Percentiles rank a stretch among this genome's conserved stretches.
Conservation (phyloP, 2,888 invertebrate species). For the Imbricaverruca yamaguchii region DNA sequence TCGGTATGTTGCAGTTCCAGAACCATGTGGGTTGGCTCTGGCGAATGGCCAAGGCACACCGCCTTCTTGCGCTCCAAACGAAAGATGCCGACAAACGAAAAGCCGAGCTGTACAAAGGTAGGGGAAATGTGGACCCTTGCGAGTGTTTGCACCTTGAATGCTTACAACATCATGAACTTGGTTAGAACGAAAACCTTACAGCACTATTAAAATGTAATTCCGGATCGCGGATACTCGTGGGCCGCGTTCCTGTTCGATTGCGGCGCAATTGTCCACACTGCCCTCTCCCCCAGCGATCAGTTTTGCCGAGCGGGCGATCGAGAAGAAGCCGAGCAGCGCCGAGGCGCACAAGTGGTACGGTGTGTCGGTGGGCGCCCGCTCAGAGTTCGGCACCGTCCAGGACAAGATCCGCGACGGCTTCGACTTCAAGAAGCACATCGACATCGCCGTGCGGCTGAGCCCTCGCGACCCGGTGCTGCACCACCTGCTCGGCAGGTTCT, state of each 20-base stretch:
- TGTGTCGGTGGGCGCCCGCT: slow-evolving; percentile 55
- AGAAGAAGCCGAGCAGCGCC: slow-evolving; percentile 46
- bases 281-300: slow-evolving; percentile 46
- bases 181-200: not conserved
- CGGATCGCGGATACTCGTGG: not conserved
- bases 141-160: too few species aligned
- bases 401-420: slow-evolving; percentile 59
- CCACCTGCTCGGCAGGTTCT: slow-evolving; percentile 56
- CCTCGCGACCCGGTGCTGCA: slow-evolving; percentile 56
- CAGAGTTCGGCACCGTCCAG: slow-evolving; percentile 52
- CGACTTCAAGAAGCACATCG: slow-evolving; percentile 59
- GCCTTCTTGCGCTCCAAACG: not conserved
- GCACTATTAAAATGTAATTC: not conserved
- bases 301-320: slow-evolving; percentile 50
- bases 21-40: not conserved
- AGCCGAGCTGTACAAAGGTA: slow-evolving; percentile 1
- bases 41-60: not conserved
- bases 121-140: too few species aligned
- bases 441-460: slow-evolving; percentile 53
- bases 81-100: not conserved
- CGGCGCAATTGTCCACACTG: too few species aligned
- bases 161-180: not conserved
- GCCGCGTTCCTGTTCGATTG: not conserved
- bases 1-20: not conserved
- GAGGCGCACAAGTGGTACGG: slow-evolving; percentile 66